A percentile compares a stretch with the other conserved stretches of the same genome.
Conservation (phyloP, 2,797 vertebrate species). For the Melanotaenia trifasciata region DNA sequence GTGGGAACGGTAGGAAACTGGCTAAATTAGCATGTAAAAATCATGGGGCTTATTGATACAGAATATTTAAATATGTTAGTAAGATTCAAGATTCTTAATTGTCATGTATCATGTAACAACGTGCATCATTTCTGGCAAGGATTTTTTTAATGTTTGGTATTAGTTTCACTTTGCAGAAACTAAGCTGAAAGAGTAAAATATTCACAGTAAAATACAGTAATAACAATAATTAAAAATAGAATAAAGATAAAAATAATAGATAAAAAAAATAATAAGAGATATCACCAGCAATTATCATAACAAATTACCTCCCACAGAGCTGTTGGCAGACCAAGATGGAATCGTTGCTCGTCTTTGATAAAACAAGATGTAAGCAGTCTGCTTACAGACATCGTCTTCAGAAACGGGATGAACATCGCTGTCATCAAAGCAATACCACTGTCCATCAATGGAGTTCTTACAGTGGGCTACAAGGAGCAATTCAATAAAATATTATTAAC, state of each 20-base stretch:
- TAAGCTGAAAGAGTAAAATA: too few relatives aligned
- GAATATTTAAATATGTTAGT: not conserved
- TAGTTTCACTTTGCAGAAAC: too few relatives aligned
- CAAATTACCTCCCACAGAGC: slow-evolving; percentile 92
- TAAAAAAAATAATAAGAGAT: not conserved
- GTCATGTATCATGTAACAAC: too few relatives aligned
- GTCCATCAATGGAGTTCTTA: slow-evolving; percentile 97
- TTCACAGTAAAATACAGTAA: too few relatives aligned
- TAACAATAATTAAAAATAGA: too few relatives aligned
- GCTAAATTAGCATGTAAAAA: not conserved
- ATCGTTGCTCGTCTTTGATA: slow-evolving; percentile 95
- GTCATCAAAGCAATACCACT: slow-evolving; percentile 99
- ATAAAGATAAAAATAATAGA: not conserved
- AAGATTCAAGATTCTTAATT: too few relatives aligned
- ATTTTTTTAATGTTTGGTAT: too few relatives aligned
- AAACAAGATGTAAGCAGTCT: slow-evolving; percentile 95
- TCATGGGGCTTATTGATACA: not conserved
- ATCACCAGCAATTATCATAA: not conserved
- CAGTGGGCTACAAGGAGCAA: slow-evolving; percentile 88
- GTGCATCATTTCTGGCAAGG: too few relatives aligned
- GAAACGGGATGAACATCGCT: slow-evolving; percentile 92
- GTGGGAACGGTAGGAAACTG: not conserved
- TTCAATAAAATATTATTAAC: not conserved
- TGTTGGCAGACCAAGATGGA: slow-evolving; percentile 97
- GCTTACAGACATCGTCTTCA: slow-evolving; percentile 95